Percentiles rank a stretch among this genome's conserved stretches.
phyloP scores from a whole-genome alignment of 2,797 vertebrate species.

The Clarias fuscus region DNA sequence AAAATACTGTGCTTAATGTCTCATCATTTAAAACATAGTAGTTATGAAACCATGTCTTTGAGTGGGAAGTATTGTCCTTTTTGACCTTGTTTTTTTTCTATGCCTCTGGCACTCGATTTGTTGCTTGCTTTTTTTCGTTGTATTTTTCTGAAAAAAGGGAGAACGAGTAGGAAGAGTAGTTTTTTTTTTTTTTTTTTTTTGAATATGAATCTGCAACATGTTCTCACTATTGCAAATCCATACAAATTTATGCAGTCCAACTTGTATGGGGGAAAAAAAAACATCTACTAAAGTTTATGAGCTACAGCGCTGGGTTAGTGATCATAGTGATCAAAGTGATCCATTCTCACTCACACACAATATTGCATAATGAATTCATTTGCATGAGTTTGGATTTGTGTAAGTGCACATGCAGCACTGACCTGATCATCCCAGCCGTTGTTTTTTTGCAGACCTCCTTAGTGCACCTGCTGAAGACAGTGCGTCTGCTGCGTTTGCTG shows the following conservation, averaged over 20 bases:
- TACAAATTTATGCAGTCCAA: neutral
- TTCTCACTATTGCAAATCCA: neutral
- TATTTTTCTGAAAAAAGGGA: neutral
- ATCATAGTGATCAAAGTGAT: neutral
- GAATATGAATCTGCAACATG: neutral
- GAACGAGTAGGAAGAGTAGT: neutral
- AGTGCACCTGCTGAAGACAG: constrained; percentile 91
- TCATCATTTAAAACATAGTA: neutral
- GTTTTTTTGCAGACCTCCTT: constrained; percentile 81
- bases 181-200: too few relatives aligned
- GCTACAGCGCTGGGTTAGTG: neutral
- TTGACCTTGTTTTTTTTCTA: constrained; percentile 2
- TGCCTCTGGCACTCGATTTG: neutral
- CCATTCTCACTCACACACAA: too few relatives aligned
- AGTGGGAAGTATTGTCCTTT: neutral
- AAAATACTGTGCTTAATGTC: neutral
- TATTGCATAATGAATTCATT: neutral
- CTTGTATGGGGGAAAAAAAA: too few relatives aligned
- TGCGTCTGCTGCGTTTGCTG: constrained; percentile 88
- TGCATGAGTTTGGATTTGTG: neutral
- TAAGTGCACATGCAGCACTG: neutral
- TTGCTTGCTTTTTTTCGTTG: neutral
- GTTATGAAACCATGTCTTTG: neutral
- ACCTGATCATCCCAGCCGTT: neutral
- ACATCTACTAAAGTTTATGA: neutral